phyloP scores from a whole-genome alignment of 2,888 invertebrate species.

The Timandra comae region DNA sequence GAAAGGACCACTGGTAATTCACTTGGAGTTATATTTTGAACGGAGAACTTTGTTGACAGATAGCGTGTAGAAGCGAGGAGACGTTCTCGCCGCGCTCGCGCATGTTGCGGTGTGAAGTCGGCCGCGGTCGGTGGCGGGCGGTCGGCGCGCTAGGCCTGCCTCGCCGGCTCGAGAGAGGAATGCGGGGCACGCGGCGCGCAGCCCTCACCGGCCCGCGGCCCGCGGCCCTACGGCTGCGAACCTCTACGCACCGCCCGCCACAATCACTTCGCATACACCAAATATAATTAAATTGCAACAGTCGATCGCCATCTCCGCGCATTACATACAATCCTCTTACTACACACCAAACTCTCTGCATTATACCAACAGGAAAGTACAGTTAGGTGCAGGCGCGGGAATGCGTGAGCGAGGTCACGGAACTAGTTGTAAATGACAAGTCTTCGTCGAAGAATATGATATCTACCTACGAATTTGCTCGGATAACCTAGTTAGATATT shows the following conservation, averaged over 20 bases:
- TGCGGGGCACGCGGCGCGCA: constrained; percentile 57
- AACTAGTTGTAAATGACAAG: constrained; percentile 76
- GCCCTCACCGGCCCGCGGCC: constrained; percentile 41
- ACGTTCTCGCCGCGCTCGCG: constrained; percentile 75
- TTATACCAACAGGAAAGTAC: constrained; percentile 77
- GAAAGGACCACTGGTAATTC: constrained; percentile 54
- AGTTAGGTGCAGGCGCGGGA: constrained; percentile 76
- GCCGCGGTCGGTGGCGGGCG: constrained; percentile 42
- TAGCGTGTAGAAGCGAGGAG: constrained; percentile 57
- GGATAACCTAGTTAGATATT: constrained; percentile 38
- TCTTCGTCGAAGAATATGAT: constrained; percentile 61
- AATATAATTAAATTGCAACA: constrained; percentile 75
- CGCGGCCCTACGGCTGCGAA: constrained; percentile 48
- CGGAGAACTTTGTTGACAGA: constrained; percentile 72
- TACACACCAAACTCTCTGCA: constrained; percentile 68
- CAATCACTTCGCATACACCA: constrained; percentile 59
- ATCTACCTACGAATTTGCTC: constrained; percentile 48
- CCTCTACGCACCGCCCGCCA: constrained; percentile 38
- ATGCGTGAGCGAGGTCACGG: constrained; percentile 77
- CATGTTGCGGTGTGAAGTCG: constrained; percentile 73
- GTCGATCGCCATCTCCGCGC: constrained; percentile 59
- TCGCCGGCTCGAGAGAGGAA: constrained; percentile 55
- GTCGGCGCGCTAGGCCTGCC: constrained; percentile 31
- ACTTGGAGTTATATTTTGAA: constrained; percentile 55
- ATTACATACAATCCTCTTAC: constrained; percentile 61